Percentiles rank a stretch among this genome's conserved stretches.
phyloP scores from a whole-genome alignment of 2,113 vertebrate species.

The Ia io region DNA sequence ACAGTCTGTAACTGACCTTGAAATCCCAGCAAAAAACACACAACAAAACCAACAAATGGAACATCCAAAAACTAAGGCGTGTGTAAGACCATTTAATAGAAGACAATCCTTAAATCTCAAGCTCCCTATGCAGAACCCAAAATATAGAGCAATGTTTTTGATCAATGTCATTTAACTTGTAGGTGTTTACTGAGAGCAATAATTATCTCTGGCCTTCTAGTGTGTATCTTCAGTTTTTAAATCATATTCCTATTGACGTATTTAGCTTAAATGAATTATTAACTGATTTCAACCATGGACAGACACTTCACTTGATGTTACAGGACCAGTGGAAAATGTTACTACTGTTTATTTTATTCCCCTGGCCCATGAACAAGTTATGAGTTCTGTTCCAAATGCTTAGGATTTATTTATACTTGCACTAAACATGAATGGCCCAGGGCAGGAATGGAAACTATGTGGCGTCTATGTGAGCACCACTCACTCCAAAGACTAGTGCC shows the following conservation, averaged over 20 bases:
- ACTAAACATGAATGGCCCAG: neutral
- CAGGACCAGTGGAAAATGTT: neutral
- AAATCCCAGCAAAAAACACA: neutral
- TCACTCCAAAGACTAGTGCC: neutral
- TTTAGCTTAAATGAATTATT: slow-evolving; percentile 22
- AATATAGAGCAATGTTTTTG: neutral
- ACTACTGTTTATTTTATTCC: neutral
- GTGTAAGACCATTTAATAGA: neutral
- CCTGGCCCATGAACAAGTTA: neutral
- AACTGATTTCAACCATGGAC: neutral
- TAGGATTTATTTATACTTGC: slow-evolving; percentile 44
- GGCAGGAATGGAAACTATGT: neutral
- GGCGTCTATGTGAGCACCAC: neutral
- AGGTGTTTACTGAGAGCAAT: neutral
- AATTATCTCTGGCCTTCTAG: neutral
- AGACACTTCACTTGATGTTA: neutral
- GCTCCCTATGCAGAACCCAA: neutral
- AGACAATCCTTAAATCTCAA: neutral
- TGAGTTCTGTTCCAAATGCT: neutral
- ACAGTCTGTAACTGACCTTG: neutral
- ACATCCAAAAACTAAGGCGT: neutral
- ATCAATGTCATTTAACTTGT: neutral
- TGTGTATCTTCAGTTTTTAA: neutral
- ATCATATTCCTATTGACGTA: neutral
- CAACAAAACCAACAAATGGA: neutral